A percentile compares a stretch with the other conserved stretches of the same genome.
Evolutionary conservation across 2,888 invertebrate species (phyloP).

Genomic region (Germaria angustata): DNA sequence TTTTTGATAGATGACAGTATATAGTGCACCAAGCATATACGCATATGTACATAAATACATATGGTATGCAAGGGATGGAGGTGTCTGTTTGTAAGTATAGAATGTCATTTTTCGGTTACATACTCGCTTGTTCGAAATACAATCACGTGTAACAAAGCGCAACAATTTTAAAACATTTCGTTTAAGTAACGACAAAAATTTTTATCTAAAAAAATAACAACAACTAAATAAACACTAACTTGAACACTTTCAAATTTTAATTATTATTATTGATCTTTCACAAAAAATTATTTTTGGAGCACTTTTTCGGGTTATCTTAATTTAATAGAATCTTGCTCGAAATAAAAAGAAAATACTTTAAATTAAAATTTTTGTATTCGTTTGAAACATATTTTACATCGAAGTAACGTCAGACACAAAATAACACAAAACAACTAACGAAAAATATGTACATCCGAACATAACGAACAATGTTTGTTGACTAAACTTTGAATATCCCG

Average conservation of each 20-base stretch:
- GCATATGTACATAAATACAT: neutral
- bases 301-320: too few relatives aligned
- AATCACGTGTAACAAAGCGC: constrained; percentile 63
- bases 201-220: neutral
- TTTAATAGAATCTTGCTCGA: too few relatives aligned
- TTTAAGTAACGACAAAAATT: constrained; percentile 28
- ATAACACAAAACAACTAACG: constrained; percentile 4
- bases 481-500: constrained; percentile 49
- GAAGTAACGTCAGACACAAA: neutral
- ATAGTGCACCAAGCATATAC: neutral
- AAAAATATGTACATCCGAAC: constrained; percentile 54
- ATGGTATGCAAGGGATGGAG: too few relatives aligned
- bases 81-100: constrained; percentile 26
- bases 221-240: neutral
- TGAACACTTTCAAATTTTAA: neutral
- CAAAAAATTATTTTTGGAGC: neutral
- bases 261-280: neutral
- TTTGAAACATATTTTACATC: constrained; percentile 7
- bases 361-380: constrained; percentile 17
- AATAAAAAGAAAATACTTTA: neutral
- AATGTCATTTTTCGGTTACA: constrained; percentile 36
- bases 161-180: constrained; percentile 59
- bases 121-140: constrained; percentile 14
- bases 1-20: too few relatives aligned
- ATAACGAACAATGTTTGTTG: constrained; percentile 44